phyloP scores from a whole-genome alignment of 53 echinoderm and acorn worm species.

The Echinometra lucunter region DNA sequence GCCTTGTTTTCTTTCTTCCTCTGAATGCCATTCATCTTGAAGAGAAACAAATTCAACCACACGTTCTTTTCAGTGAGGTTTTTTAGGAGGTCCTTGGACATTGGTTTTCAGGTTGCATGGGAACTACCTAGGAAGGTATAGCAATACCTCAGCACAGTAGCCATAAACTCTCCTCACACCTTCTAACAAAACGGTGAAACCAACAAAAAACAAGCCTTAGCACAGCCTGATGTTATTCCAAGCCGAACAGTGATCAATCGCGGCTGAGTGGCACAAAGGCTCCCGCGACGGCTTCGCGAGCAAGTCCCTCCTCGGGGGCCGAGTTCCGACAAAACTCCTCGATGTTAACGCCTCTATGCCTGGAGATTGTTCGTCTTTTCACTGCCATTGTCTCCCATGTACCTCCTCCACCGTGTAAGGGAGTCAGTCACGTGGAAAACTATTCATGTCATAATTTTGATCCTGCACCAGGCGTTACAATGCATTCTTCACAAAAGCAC shows the following conservation, averaged over 20 bases:
- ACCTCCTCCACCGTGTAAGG: slow-evolving; percentile 9
- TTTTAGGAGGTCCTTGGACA: slow-evolving; percentile 14
- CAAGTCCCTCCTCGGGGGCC: slow-evolving; percentile 49
- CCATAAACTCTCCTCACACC: slow-evolving; percentile 31
- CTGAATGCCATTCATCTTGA: slow-evolving; percentile 32
- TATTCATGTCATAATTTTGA: slow-evolving; percentile 57
- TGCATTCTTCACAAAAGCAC: slow-evolving; percentile 42
- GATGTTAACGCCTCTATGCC: slow-evolving; percentile 37
- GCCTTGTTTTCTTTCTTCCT: slow-evolving; percentile 1
- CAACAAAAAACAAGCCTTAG: slow-evolving; percentile 8
- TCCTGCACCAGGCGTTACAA: slow-evolving; percentile 47
- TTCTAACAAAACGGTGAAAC: slow-evolving; percentile 54
- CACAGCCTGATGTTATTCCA: slow-evolving; percentile 60
- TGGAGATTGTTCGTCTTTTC: slow-evolving; percentile 37
- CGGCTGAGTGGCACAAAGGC: slow-evolving; percentile 58
- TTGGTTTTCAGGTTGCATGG: background rate
- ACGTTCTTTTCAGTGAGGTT: slow-evolving; percentile 2
- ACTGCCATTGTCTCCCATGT: slow-evolving; percentile 39
- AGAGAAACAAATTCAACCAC: slow-evolving; percentile 11
- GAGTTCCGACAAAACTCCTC: slow-evolving; percentile 27
- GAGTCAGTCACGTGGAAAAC: slow-evolving; percentile 45
- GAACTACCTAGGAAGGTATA: background rate
- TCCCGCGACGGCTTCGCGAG: slow-evolving; percentile 52
- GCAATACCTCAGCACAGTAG: slow-evolving; percentile 37
- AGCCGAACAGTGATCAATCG: slow-evolving; percentile 36